A percentile compares a stretch with the other conserved stretches of the same genome.
phyloP scores from a whole-genome alignment of 2,888 invertebrate genomes.

The Ophion ventricosus region DNA sequence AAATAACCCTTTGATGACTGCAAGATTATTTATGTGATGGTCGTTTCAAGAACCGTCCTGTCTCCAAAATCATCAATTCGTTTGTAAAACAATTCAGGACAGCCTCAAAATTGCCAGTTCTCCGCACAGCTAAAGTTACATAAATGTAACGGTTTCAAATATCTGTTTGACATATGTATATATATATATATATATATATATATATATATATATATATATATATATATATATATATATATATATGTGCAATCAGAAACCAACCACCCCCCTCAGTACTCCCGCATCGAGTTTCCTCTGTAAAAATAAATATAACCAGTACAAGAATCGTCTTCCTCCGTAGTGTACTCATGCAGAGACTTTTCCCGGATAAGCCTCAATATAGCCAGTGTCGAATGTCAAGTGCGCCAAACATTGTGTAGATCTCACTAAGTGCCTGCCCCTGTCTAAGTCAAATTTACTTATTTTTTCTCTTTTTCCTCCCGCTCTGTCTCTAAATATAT shows the following conservation, averaged over 20 bases:
- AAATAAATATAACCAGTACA: constrained; percentile 63
- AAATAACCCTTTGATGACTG: no score
- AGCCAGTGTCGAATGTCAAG: constrained; percentile 70
- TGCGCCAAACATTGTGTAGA: constrained; percentile 59
- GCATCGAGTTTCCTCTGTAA: constrained; percentile 73
- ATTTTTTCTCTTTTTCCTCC: constrained; percentile 14
- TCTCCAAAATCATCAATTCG: no score
- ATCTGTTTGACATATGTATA: not conserved
- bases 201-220: constrained; percentile 7
- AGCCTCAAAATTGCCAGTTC: no score
- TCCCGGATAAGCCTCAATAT: constrained; percentile 68
- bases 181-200: constrained; percentile 5
- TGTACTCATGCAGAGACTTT: constrained; percentile 51
- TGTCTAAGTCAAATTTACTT: constrained; percentile 42
- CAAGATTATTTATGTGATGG: not conserved
- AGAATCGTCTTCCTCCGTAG: constrained; percentile 30
- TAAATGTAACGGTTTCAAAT: no score
- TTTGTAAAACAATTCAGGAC: no score
- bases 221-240: constrained; percentile 4
- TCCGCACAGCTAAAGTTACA: no score
- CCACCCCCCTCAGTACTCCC: constrained; percentile 70
- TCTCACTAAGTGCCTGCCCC: constrained; percentile 64
- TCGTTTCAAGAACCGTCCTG: not conserved
- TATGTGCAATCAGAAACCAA: constrained; percentile 24
- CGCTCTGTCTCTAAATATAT: constrained; percentile 27